These are phyloP conservation scores for Potorous gilbertii DNA, from an alignment of 2,797 vertebrate genomes.

Conservation along the genomic window DNA sequence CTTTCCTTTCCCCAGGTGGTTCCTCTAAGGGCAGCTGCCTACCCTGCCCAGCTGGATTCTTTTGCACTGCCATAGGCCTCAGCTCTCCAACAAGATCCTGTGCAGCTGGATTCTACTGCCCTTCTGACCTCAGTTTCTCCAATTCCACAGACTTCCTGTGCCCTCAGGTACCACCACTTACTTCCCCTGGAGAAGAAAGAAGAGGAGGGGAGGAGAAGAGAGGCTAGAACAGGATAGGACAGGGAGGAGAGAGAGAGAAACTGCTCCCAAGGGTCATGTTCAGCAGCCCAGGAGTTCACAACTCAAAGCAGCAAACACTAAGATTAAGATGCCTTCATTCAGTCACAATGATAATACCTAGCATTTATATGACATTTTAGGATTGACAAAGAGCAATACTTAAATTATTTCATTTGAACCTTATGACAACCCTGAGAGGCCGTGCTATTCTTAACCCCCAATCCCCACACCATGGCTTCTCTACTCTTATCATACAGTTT, in stretches of 20 bases:
- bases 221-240: accelerated
- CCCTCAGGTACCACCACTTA: slow-evolving; percentile 87
- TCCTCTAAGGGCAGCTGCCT: slow-evolving; percentile 88
- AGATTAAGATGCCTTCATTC: not conserved
- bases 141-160: slow-evolving; percentile 89
- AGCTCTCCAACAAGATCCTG: slow-evolving; percentile 88
- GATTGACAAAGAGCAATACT: not conserved
- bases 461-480: not conserved
- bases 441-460: not conserved
- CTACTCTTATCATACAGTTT: not conserved
- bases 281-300: not conserved
- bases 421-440: not conserved
- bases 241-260: too few species aligned
- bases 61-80: slow-evolving; percentile 88
- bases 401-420: not conserved
- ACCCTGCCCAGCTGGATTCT: slow-evolving; percentile 89
- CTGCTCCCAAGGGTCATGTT: not conserved
- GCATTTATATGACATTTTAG: not conserved
- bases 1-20: slow-evolving; percentile 84
- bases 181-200: not conserved
- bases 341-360: not conserved
- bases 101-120: slow-evolving; percentile 89
- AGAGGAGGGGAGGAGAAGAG: not conserved
- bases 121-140: slow-evolving; percentile 87
- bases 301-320: not conserved